Percentiles rank a stretch among this genome's conserved stretches.
phyloP scores from a whole-genome alignment of 2,888 invertebrate genomes.

The Ophioninae sp. region DNA sequence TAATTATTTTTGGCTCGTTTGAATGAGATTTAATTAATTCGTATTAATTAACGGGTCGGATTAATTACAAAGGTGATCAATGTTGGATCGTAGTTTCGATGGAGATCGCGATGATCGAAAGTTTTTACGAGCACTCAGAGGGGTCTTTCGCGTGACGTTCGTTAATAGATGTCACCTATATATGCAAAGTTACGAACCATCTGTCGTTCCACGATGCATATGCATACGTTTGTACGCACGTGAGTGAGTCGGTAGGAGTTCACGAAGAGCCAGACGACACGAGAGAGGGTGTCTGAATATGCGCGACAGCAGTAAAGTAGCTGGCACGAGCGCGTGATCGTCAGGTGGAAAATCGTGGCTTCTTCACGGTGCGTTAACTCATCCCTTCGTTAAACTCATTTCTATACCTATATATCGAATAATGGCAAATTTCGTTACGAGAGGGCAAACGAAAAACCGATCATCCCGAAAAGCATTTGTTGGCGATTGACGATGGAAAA shows the following conservation, averaged over 20 bases:
- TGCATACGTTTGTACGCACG: constrained; percentile 23
- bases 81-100: constrained; percentile 16
- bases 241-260: constrained; percentile 7
- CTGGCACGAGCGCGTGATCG: constrained; percentile 59
- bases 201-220: constrained; percentile 61
- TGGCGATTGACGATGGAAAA: constrained; percentile 44
- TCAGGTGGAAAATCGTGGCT: constrained; percentile 76
- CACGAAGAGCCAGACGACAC: constrained; percentile 43
- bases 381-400: constrained; percentile 31
- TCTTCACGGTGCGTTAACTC: constrained; percentile 68
- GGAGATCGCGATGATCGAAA: background rate
- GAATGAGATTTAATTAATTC: background rate
- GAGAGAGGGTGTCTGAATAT: constrained; percentile 58
- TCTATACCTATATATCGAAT: constrained; percentile 7
- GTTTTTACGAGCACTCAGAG: constrained; percentile 29
- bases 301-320: constrained; percentile 59
- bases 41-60: background rate
- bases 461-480: constrained; percentile 39
- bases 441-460: constrained; percentile 41
- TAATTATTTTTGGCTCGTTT: background rate
- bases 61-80: constrained; percentile 24
- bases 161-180: constrained; percentile 61
- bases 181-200: constrained; percentile 73
- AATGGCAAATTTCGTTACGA: constrained; percentile 5
- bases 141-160: constrained; percentile 17